Evolutionary conservation across 2,888 invertebrate genomes (phyloP), one percentile per base, ranked within the genome.

Genomic region (Syritta pipiens): DNA sequence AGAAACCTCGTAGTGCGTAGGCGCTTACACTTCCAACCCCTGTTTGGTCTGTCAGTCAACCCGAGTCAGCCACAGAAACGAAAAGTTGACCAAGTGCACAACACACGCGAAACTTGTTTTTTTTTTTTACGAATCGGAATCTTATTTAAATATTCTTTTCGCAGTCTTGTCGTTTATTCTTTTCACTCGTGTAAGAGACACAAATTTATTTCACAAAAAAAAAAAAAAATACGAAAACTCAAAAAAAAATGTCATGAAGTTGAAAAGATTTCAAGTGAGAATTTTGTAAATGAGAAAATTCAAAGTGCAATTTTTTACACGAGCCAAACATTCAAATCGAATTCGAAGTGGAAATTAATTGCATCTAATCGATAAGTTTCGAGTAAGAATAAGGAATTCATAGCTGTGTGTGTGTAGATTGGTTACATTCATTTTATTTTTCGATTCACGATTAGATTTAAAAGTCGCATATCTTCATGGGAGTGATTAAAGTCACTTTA

Each of bases 291-390:
- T 26, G 17, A 17, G 4, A 24, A 32, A 12, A n/a, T n/a, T 37
- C 28, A 55, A 40, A 71, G 71, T 55, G 55, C n/a, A n/a, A 71
- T 10, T 49, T 60, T 20, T 17, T 12, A 26, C 20, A 24, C 9
- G 4, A 4, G 28, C 9, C n/a, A 5, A 14, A 9, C 17, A 10
- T 4, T 24, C 5, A 10, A 48, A 55, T 30, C 26, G 62, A 71
- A 51, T n/a, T 77, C 37, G 10, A 59, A 59, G 32, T 26, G 12
- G 60, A 67, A 71, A 59, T 60, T 77, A 77, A 72, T 77, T 77
- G 77, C 77, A 77, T 67, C 55, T 72, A 77, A 77, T 77, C 77
- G 77, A 77, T 77, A 71, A 48, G n/a, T n/a, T 67, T 72, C 28
- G 49, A 55, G 51, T 69, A 69, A 76, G 62, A 46, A 55, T 17